These are phyloP conservation scores for Clitarchus hookeri DNA, from an alignment of 2,888 invertebrate species.

Conservation along the genomic window DNA sequence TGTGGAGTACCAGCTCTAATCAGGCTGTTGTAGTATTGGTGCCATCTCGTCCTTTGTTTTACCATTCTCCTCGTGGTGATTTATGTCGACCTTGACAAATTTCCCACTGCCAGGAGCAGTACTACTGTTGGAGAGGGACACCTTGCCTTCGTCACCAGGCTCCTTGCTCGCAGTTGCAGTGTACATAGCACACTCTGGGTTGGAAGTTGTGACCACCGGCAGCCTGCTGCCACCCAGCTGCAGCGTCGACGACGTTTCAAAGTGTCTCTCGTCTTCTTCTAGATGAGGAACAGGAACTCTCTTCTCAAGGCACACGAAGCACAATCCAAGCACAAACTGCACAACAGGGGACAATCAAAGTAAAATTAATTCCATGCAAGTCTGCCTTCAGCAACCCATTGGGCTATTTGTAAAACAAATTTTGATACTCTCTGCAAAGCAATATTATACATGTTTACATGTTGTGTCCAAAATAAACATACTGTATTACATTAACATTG, in stretches of 20 bases:
- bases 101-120: no score
- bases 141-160: not conserved
- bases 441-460: no score
- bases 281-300: not conserved
- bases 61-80: not conserved
- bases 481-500: no score
- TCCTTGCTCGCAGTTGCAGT: not conserved
- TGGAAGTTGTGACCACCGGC: not conserved
- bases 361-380: no score
- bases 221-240: not conserved
- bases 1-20: not conserved
- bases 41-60: not conserved
- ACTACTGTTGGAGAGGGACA: no score
- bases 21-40: not conserved
- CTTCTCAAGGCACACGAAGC: slow-evolving; percentile 21
- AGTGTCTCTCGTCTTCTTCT: not conserved
- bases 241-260: not conserved
- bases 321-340: slow-evolving; percentile 11
- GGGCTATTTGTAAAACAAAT: no score
- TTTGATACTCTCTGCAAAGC: no score
- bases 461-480: no score
- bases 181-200: not conserved
- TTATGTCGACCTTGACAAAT: not conserved
- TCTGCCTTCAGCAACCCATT: no score
- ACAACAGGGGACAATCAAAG: not conserved